Conservation (phyloP, 2,113 vertebrate genomes). For the Rhizomys pruinosus region DNA sequence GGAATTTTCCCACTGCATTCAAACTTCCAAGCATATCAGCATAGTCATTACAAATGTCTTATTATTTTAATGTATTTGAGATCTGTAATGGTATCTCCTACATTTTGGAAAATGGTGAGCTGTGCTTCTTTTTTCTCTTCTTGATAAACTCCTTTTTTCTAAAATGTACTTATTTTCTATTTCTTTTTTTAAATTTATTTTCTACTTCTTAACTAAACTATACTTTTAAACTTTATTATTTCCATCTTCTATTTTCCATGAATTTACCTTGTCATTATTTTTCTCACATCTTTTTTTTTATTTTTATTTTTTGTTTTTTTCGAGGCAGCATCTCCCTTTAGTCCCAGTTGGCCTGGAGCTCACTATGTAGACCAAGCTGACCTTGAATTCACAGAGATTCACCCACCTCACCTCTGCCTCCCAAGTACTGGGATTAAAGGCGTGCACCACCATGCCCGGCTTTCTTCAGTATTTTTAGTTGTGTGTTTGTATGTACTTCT, state of each 20-base stretch:
- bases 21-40: slow-evolving; percentile 1
- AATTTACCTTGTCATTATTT: no score
- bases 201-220: neutral
- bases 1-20: neutral
- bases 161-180: no score
- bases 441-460: no score
- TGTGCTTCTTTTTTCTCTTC: neutral
- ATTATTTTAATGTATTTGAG: neutral
- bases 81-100: neutral
- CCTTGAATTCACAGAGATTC: no score
- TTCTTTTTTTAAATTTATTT: neutral
- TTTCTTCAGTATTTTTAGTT: no score
- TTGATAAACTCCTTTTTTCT: neutral
- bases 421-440: neutral
- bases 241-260: no score
- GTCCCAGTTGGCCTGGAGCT: no score
- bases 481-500: no score
- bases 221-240: no score
- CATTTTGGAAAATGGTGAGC: neutral
- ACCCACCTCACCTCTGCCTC: no score
- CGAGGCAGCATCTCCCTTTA: no score
- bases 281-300: neutral
- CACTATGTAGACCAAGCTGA: neutral
- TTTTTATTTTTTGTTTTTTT: neutral
- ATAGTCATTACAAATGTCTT: neutral